A percentile compares a stretch with the other conserved stretches of the same genome.
phyloP scores from a whole-genome alignment of 2,888 invertebrate genomes.

The Yponomeuta cagnagella region DNA sequence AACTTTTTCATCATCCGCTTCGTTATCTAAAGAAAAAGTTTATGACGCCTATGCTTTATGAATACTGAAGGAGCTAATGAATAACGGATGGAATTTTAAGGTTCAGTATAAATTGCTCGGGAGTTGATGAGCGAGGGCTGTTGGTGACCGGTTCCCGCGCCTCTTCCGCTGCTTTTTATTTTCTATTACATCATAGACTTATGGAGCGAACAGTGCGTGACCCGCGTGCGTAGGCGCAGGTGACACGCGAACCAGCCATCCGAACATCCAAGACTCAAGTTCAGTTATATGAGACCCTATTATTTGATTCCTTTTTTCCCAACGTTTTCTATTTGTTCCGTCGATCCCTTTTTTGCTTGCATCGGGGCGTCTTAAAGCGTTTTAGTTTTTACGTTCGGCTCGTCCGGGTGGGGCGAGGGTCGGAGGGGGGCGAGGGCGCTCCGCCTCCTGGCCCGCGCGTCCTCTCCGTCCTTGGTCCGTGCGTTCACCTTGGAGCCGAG shows the following conservation, averaged over 20 bases:
- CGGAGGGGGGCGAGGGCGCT: slow-evolving; percentile 40
- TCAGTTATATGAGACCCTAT: slow-evolving; percentile 63
- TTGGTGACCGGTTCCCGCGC: slow-evolving; percentile 41
- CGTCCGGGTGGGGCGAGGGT: slow-evolving; percentile 38
- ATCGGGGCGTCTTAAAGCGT: slow-evolving; percentile 56
- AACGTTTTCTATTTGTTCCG: slow-evolving; percentile 72
- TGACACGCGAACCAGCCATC: slow-evolving; percentile 60
- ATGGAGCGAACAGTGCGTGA: slow-evolving; percentile 45
- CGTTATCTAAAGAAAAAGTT: slow-evolving; percentile 33
- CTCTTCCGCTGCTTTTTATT: slow-evolving; percentile 62
- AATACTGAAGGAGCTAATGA: slow-evolving; percentile 42
- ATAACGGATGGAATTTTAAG: slow-evolving; percentile 49
- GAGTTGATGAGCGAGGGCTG: slow-evolving; percentile 34
- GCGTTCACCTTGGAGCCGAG: slow-evolving; percentile 72
- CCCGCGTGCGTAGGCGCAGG: slow-evolving; percentile 63
- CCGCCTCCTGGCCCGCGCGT: slow-evolving; percentile 54
- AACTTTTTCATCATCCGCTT: slow-evolving; percentile 26
- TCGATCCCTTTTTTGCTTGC: slow-evolving; percentile 67
- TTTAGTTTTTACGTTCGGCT: slow-evolving; percentile 42
- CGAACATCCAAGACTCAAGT: slow-evolving; percentile 50
- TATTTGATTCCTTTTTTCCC: slow-evolving; percentile 58
- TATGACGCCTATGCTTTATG: slow-evolving; percentile 31
- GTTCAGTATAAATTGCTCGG: slow-evolving; percentile 18
- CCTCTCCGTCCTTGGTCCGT: slow-evolving; percentile 71
- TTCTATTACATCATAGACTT: slow-evolving; percentile 60